Percentiles rank a stretch among this genome's conserved stretches.
phyloP scores from a whole-genome alignment of 2,113 vertebrate species.

The Corythornis vintsioides region DNA sequence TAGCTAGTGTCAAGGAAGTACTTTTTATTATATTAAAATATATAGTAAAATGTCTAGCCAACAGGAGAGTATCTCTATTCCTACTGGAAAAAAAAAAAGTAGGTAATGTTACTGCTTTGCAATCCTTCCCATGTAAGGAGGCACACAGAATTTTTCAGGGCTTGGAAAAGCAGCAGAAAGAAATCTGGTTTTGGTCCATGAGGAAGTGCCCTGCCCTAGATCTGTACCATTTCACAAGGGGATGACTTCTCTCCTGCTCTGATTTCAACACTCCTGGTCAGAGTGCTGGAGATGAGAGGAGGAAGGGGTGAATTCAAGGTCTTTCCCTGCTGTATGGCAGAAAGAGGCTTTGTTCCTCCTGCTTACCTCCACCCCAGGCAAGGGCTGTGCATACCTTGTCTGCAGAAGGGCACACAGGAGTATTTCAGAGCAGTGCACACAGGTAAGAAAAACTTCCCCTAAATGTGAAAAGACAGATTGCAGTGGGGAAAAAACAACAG shows the following conservation, averaged over 20 bases:
- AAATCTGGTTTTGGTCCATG: background rate
- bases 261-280: background rate
- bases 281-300: background rate
- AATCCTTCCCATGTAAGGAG: background rate
- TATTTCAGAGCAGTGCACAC: background rate
- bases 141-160: rapidly evolving
- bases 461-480: constrained; percentile 19
- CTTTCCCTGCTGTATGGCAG: background rate
- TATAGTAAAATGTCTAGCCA: background rate
- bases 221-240: background rate
- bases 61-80: background rate
- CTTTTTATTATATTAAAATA: background rate
- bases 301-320: background rate
- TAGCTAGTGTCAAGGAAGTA: background rate
- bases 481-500: background rate
- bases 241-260: background rate
- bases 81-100: background rate
- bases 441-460: background rate
- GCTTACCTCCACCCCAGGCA: background rate
- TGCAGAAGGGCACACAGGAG: background rate
- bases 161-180: background rate
- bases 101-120: background rate
- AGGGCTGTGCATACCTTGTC: background rate
- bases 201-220: background rate
- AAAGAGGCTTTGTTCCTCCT: background rate